phyloP scores from a whole-genome alignment of 2,797 vertebrate genomes.

The Ctenochaetus hawaiiensis region DNA sequence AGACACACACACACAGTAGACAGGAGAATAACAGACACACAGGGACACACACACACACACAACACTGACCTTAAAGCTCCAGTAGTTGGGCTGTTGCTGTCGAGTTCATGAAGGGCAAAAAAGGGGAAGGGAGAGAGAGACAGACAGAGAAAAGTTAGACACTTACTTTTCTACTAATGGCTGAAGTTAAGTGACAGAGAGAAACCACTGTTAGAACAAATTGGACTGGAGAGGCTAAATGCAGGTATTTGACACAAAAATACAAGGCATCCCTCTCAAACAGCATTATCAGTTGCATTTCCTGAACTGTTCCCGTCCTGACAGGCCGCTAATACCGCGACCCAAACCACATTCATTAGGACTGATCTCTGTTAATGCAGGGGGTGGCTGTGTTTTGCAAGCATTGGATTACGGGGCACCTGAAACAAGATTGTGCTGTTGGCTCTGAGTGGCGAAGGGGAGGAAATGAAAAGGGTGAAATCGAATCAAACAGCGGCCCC shows the following conservation, averaged over 20 bases:
- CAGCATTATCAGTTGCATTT: conserved; percentile 1
- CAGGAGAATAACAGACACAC: conserved; percentile 50
- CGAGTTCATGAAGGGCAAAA: conserved; percentile 59
- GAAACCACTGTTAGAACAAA: not conserved
- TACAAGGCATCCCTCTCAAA: not conserved
- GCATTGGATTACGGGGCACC: conserved; percentile 48
- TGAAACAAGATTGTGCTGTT: conserved; percentile 53
- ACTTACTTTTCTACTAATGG: conserved; percentile 22
- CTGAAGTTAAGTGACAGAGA: conserved; percentile 13
- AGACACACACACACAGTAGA: conserved; percentile 24
- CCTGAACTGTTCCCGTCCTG: not conserved
- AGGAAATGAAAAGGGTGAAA: conserved; percentile 76
- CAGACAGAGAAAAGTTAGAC: conserved; percentile 61
- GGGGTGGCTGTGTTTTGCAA: conserved; percentile 30
- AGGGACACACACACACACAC: conserved; percentile 56
- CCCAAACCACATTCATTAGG: conserved; percentile 34
- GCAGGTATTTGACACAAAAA: conserved; percentile 18
- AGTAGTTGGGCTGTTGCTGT: conserved; percentile 99
- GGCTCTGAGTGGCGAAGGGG: conserved; percentile 37
- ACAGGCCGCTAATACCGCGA: conserved; percentile 7
- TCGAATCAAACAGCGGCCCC: conserved; percentile 66
- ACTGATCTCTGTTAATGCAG: conserved; percentile 38
- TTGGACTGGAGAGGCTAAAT: conserved; percentile 17
- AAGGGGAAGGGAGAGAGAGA: conserved; percentile 40
- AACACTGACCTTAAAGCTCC: conserved; percentile 99